A percentile compares a stretch with the other conserved stretches of the same genome.
Evolutionary conservation across 2,888 invertebrate genomes (phyloP).

Genomic region (Ariolimax columbianus): DNA sequence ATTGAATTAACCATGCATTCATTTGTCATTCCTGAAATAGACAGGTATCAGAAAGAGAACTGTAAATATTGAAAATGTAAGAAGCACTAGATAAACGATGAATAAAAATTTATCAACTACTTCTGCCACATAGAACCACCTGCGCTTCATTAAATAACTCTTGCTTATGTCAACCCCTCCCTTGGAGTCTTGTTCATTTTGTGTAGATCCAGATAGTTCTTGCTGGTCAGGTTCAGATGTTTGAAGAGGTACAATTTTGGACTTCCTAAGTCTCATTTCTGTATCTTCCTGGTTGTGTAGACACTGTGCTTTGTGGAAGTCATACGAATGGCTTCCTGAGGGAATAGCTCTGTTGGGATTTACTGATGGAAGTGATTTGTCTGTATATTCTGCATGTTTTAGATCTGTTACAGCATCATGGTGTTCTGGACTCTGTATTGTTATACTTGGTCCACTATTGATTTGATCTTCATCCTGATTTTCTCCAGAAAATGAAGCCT

Average conservation of each 20-base stretch:
- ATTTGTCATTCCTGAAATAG: slow-evolving; percentile 44
- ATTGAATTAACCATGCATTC: neutral
- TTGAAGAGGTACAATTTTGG: neutral
- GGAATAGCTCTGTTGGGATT: neutral
- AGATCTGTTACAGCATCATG: neutral
- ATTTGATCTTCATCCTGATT: neutral
- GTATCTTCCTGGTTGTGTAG: neutral
- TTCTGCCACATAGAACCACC: slow-evolving; percentile 74
- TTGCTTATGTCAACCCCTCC: neutral
- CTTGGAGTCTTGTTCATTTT: neutral
- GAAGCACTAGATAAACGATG: slow-evolving; percentile 67
- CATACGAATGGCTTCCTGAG: neutral
- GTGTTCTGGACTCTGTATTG: too few species aligned
- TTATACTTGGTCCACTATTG: neutral
- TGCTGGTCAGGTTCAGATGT: neutral
- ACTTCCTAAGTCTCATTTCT: slow-evolving; percentile 24
- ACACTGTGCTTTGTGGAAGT: neutral
- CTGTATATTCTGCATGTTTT: neutral
- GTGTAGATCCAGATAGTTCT: neutral
- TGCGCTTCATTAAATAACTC: slow-evolving; percentile 58
- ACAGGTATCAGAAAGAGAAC: slow-evolving; percentile 63
- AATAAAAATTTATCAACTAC: slow-evolving; percentile 71
- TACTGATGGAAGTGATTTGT: neutral
- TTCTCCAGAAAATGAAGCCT: neutral
- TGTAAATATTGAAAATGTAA: slow-evolving; percentile 67